Evolutionary conservation across 2,113 vertebrate species (phyloP).

Genomic region (Myotis lucifugus): DNA sequence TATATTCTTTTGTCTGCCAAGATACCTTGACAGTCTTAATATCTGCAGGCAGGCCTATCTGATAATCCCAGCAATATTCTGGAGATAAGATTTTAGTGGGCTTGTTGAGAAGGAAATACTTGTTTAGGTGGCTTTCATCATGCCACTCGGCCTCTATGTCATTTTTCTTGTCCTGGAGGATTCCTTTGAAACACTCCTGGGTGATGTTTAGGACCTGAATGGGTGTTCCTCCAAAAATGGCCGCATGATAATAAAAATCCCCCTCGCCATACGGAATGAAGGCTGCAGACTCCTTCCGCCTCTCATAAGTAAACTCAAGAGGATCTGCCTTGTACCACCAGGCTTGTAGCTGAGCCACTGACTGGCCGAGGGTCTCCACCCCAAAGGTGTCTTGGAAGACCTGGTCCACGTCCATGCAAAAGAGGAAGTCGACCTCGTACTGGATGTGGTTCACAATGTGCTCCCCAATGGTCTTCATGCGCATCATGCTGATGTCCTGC

Average conservation of each 20-base stretch:
- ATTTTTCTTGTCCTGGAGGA: slow-evolving; percentile 77
- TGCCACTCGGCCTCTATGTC: slow-evolving; percentile 81
- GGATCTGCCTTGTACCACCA: slow-evolving; percentile 74
- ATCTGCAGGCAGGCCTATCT: slow-evolving; percentile 65
- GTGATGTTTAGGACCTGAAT: slow-evolving; percentile 76
- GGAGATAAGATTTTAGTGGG: slow-evolving; percentile 83
- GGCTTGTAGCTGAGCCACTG: slow-evolving; percentile 81
- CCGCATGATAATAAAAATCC: slow-evolving; percentile 81
- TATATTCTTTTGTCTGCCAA: slow-evolving; percentile 80
- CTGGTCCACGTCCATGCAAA: slow-evolving; percentile 83
- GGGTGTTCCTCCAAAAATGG: slow-evolving; percentile 81
- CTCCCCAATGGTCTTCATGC: slow-evolving; percentile 81
- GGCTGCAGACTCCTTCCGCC: slow-evolving; percentile 68
- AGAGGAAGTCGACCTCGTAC: slow-evolving; percentile 80
- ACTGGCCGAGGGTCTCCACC: slow-evolving; percentile 77
- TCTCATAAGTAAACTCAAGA: slow-evolving; percentile 75
- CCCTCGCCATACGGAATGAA: slow-evolving; percentile 76
- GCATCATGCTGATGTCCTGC: slow-evolving; percentile 84
- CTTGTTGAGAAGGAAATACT: slow-evolving; percentile 81
- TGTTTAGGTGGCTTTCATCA: slow-evolving; percentile 84
- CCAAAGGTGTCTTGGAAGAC: slow-evolving; percentile 77
- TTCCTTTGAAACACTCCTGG: slow-evolving; percentile 74
- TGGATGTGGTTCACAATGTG: slow-evolving; percentile 67
- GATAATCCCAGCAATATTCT: slow-evolving; percentile 83
- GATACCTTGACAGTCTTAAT: slow-evolving; percentile 73